Evolutionary conservation across 2,113 vertebrate species (phyloP).

Genomic region (Megaptera novaeangliae): DNA sequence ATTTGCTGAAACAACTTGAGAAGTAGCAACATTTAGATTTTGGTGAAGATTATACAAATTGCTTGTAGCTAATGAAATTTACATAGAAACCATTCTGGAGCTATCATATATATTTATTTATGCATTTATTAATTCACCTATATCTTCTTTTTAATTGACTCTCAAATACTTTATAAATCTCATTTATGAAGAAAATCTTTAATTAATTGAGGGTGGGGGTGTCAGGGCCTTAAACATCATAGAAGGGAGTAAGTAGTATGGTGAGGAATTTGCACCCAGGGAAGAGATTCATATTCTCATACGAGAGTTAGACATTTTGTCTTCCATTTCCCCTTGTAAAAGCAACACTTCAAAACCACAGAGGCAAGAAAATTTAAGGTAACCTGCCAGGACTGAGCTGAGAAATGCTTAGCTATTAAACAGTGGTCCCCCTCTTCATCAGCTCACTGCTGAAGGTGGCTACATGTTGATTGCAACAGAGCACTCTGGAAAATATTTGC

Average conservation of each 20-base stretch:
- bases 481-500: conserved; percentile 59
- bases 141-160: not conserved
- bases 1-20: not conserved
- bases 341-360: not conserved
- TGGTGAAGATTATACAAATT: not conserved
- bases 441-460: not conserved
- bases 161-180: not conserved
- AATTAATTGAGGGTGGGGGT: not conserved
- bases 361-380: not conserved
- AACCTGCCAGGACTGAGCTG: not conserved
- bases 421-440: not conserved
- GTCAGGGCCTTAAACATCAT: not conserved
- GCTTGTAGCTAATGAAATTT: not conserved
- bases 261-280: not conserved
- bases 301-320: not conserved
- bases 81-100: not conserved
- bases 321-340: not conserved
- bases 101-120: not conserved
- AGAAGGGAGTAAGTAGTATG: not conserved
- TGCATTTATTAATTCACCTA: not conserved
- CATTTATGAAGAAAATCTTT: not conserved
- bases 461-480: conserved; percentile 24
- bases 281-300: not conserved
- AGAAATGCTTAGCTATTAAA: not conserved
- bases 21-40: not conserved